Evolutionary conservation across 2,797 vertebrate genomes (phyloP).

Genomic region (Glyptemys insculpta): DNA sequence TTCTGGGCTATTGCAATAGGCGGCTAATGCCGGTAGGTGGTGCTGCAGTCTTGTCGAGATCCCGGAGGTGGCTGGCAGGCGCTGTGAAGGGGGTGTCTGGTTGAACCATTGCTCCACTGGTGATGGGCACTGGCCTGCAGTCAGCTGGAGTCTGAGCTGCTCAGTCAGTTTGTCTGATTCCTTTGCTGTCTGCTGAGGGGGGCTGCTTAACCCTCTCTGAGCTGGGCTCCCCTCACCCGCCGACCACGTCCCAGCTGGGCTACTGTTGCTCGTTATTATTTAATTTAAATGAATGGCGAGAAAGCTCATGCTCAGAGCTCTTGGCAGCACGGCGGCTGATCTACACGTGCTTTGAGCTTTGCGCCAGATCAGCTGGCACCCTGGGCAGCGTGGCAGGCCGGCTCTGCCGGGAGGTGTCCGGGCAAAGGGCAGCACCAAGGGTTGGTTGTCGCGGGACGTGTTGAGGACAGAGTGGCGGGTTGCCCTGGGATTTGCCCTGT

Average conservation of each 20-base stretch:
- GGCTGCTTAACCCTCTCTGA: background rate
- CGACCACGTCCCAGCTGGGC: background rate
- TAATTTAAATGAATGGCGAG: background rate
- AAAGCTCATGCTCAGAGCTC: background rate
- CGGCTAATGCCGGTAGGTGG: background rate
- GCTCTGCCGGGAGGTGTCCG: background rate
- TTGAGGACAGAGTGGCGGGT: too few species aligned
- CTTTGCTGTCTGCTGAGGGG: background rate
- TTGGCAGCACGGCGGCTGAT: background rate
- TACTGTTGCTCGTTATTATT: background rate
- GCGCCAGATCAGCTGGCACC: background rate
- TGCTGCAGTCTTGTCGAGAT: background rate
- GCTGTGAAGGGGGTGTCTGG: background rate
- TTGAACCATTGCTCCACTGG: background rate
- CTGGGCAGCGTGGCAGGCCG: background rate
- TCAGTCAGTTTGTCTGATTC: background rate
- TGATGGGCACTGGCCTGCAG: too few species aligned
- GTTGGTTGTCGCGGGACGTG: background rate
- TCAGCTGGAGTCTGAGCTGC: background rate
- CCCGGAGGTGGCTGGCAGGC: background rate
- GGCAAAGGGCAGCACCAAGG: background rate
- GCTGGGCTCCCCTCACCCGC: background rate
- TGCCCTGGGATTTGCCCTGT: background rate
- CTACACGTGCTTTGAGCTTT: background rate
- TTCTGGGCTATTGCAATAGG: background rate